Base-by-base conservation (phyloP, 1,140 invertebrate species). In the Lucilia sericata region DNA sequence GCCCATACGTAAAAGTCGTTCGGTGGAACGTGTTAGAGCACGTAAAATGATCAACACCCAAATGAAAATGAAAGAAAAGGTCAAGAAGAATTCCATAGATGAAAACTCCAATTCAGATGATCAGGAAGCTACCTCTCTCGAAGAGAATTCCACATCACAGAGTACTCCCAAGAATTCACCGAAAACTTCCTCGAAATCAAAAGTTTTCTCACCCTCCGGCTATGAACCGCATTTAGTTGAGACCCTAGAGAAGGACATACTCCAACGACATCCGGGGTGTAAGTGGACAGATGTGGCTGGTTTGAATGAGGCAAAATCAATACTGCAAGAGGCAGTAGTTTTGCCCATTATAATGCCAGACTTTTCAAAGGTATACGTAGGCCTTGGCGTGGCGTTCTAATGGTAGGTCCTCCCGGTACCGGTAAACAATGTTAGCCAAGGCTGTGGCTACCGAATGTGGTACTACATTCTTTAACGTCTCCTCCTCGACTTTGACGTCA, bases 381-480 rank as follows among this genome's bases (percentile, higher is more conserved):
- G 83, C 96, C 96, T 3, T 98, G 96, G 96, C 96, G 96, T 90
- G 96, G 96, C n/a, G 95, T 97, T 0, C 89, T 97, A 74, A 91
- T 91, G 90, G 90, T 91, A 12, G 90, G 90, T 49, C 89, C 89
- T 8, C 89, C 94, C 0, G 99, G 99, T 70, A 99, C 99, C 1
- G 99, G 99, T 0, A 99, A 93, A 99, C 99, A 0, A 95, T 99
- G 94, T 91, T 99, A 74, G 99, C 99, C 7, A 98, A 99, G 92
- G 99, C 99, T 17, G 98, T 99, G 2, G 99, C 99, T 3, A 99
- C 99, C 0, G 99, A 99, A 93, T 99, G 99, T 92, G 95, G 96
- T 70, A 99, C 99, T 34, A 99, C 98, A 0, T 99, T 99, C 92
- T 99, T 99, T 91, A 99, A 99, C 91, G 98, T 99, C 0, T 99